Conservation (phyloP, 2,797 vertebrate genomes). For the Sebastiscus tertius region DNA sequence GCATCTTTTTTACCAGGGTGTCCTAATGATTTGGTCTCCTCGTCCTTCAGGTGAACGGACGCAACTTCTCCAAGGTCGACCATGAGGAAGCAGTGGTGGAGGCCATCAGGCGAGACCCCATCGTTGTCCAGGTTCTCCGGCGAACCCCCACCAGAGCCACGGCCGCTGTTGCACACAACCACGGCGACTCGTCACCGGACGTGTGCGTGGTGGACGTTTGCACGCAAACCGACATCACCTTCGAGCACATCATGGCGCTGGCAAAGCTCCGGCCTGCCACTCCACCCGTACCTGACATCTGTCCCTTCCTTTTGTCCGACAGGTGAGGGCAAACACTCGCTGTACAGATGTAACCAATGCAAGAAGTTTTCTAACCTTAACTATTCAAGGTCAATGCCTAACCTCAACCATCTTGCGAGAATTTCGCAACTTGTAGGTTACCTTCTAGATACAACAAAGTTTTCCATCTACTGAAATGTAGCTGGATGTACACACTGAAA, state of each 20-base stretch:
- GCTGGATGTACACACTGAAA: background rate
- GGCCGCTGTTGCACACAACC: conserved; percentile 58
- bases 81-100: conserved; percentile 91
- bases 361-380: background rate
- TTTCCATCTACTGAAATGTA: background rate
- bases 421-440: no score
- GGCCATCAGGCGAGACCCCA: conserved; percentile 92
- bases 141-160: conserved; percentile 77
- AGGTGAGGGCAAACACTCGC: conserved; percentile 80
- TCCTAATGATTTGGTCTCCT: background rate
- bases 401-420: no score
- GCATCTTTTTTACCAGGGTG: background rate
- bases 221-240: conserved; percentile 98
- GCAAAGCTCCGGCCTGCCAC: conserved; percentile 91
- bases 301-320: conserved; percentile 95
- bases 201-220: conserved; percentile 87
- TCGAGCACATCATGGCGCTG: conserved; percentile 95
- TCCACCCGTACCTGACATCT: conserved; percentile 95
- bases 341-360: background rate
- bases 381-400: no score
- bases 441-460: no score
- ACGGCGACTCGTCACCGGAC: conserved; percentile 77
- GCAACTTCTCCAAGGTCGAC: conserved; percentile 91
- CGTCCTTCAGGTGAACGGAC: conserved; percentile 89
- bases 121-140: conserved; percentile 93